Evolutionary conservation across 2,888 invertebrate genomes (phyloP).

Genomic region (Oscheius onirici): DNA sequence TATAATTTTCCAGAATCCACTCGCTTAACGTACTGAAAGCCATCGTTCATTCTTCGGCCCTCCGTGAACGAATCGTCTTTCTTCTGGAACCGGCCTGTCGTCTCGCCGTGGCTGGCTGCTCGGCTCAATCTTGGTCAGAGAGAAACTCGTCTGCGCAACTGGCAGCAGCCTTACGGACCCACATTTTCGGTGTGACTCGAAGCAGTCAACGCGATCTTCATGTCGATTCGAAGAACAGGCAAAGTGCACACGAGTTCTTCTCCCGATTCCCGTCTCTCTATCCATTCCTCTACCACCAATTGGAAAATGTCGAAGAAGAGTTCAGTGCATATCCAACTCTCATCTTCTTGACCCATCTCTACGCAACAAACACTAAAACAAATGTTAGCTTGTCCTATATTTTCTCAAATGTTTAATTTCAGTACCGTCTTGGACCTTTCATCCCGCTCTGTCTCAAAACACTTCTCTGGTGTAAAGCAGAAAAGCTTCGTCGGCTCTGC

Average conservation of each 20-base stretch:
- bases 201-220: conserved; percentile 41
- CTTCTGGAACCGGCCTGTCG: conserved; percentile 43
- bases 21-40: conserved; percentile 87
- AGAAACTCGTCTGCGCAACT: conserved; percentile 62
- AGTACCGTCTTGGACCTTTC: conserved; percentile 43
- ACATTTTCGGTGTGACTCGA: conserved; percentile 55
- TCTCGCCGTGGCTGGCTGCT: conserved; percentile 44
- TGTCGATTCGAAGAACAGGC: conserved; percentile 52
- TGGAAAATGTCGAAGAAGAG: conserved; percentile 20
- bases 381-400: not conserved
- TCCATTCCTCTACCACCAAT: conserved; percentile 29
- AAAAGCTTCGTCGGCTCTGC: conserved; percentile 56
- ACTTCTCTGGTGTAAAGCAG: conserved; percentile 39
- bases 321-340: conserved; percentile 54
- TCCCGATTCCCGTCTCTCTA: conserved; percentile 44
- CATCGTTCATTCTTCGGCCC: conserved; percentile 81
- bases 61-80: conserved; percentile 78
- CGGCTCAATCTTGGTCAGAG: conserved; percentile 57
- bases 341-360: conserved; percentile 54
- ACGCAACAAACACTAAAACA: conserved; percentile 32
- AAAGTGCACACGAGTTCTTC: conserved; percentile 61
- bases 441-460: conserved; percentile 40
- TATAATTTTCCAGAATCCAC: conserved; percentile 76
- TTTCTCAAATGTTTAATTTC: not conserved
- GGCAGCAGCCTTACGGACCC: conserved; percentile 45